Evolutionary conservation across 2,113 vertebrate genomes (phyloP).

Genomic region (Coryphaenoides rupestris): DNA sequence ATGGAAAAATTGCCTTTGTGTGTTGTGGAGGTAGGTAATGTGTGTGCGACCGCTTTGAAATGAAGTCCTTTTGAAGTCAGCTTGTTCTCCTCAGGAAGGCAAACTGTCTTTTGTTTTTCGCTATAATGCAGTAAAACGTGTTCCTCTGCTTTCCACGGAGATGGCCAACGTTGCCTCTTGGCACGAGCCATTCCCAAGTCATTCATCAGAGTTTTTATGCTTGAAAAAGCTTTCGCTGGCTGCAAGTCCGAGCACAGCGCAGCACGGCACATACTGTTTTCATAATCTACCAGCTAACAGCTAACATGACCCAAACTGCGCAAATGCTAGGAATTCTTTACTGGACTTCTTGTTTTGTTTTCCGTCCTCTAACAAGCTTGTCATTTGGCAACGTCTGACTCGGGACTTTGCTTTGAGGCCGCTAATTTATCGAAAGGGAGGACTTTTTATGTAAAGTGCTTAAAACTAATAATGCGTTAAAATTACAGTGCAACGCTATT

Average conservation of each 20-base stretch:
- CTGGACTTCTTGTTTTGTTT: constrained; percentile 48
- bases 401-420: constrained; percentile 29
- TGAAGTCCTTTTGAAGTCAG: constrained; percentile 36
- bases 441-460: constrained; percentile 50
- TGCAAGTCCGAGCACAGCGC: constrained; percentile 49
- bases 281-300: constrained; percentile 58
- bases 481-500: constrained; percentile 18
- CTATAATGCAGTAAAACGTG: constrained; percentile 43
- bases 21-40: constrained; percentile 16
- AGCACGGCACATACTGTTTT: constrained; percentile 55
- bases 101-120: constrained; percentile 33
- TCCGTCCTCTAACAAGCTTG: constrained; percentile 44
- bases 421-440: constrained; percentile 35
- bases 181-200: constrained; percentile 42
- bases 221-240: constrained; percentile 58
- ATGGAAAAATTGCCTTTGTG: too few species aligned
- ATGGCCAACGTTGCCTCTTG: constrained; percentile 57
- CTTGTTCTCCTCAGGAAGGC: constrained; percentile 21
- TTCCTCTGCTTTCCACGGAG: constrained; percentile 60
- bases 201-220: constrained; percentile 57
- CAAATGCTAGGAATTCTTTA: constrained; percentile 45
- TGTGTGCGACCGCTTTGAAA: too few species aligned
- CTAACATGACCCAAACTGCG: constrained; percentile 45
- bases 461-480: constrained; percentile 58
- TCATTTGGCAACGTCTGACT: constrained; percentile 53